Base-by-base conservation (phyloP, 2,888 invertebrate genomes). In the Teinopalpus imperialis region DNA sequence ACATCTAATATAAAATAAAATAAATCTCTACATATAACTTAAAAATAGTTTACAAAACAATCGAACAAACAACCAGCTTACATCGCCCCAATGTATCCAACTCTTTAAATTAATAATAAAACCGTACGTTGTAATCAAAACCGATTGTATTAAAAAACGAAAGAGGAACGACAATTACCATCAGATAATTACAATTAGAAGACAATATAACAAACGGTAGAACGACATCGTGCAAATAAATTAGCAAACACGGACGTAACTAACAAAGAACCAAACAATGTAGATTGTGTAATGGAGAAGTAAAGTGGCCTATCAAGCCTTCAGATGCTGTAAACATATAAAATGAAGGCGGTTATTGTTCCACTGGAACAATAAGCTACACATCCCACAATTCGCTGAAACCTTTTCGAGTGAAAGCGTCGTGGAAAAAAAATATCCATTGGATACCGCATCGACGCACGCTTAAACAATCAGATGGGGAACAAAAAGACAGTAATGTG, bases 401-500 rank as follows among this genome's bases (percentile, higher is more conserved):
- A 74, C 83, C 80, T 76, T 81, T 85, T 78, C 69, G 70, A 86
- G 83, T 79, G 81, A 82, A 82, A 83, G 77, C 73, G 60, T 69
- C 67, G 68, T 76, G 81, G 76, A 81, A 81, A 81, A n/a, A n/a
- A 80, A 82, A 81, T 80, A 68, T 69, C 66, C 74, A 75, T 67
- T 76, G 82, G 79, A 79, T 79, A 82, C 81, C 75, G 76, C 87
- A 86, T 88, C 81, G 85, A 82, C 81, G 83, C 85, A 80, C 85
- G 85, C 78, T 85, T 83, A 87, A 85, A 88, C 86, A 88, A 88
- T 87, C 87, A 83, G 78, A 81, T 74, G 72, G 68, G 64, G 81
- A 86, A 87, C 83, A 87, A 88, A 87, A 88, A 86, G 83, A 79
- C 74, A 75, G 76, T 81, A 83, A 87, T 83, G 85, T 77, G 83